Conservation (phyloP, 2,797 vertebrate genomes). For the Gobionotothen gibberifrons region DNA sequence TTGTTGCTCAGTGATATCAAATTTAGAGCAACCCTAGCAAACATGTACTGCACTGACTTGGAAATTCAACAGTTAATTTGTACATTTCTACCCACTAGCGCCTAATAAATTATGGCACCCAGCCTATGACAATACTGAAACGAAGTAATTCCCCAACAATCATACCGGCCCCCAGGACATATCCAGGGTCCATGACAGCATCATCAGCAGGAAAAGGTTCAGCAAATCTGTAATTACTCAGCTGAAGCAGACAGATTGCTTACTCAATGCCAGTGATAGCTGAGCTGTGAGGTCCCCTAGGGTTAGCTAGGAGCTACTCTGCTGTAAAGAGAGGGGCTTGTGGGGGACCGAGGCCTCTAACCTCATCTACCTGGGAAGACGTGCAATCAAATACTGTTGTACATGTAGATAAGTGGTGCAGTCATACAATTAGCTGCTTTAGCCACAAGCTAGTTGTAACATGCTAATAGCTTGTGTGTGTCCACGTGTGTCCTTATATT, state of each 20-base stretch:
- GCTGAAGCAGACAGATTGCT: slow-evolving; percentile 70
- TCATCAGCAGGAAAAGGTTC: slow-evolving; percentile 75
- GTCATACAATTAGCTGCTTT: slow-evolving; percentile 22
- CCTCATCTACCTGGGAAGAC: slow-evolving; percentile 23
- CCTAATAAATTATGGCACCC: slow-evolving; percentile 55
- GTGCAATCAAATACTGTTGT: slow-evolving; percentile 41
- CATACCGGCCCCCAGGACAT: slow-evolving; percentile 56
- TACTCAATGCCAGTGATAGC: slow-evolving; percentile 61
- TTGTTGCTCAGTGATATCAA: slow-evolving; percentile 36
- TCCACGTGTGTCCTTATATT: not conserved
- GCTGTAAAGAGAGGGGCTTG: slow-evolving; percentile 48
- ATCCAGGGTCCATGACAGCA: slow-evolving; percentile 62
- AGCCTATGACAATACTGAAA: slow-evolving; percentile 53
- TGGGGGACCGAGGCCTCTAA: slow-evolving; percentile 30
- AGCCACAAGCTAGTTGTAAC: slow-evolving; percentile 25
- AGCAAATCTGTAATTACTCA: slow-evolving; percentile 73
- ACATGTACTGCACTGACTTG: slow-evolving; percentile 47
- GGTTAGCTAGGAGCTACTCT: slow-evolving; percentile 54
- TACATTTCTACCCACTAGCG: slow-evolving; percentile 43
- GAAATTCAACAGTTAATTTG: slow-evolving; percentile 51
- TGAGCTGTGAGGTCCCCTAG: slow-evolving; percentile 42
- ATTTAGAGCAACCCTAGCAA: slow-evolving; percentile 34
- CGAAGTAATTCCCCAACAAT: slow-evolving; percentile 67
- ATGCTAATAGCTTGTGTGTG: not conserved
- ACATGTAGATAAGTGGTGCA: slow-evolving; percentile 11